A percentile compares a stretch with the other conserved stretches of the same genome.
These are phyloP conservation scores for Sarcophilus harrisii DNA, from an alignment of 2,797 vertebrate genomes.

Conservation along the genomic window DNA sequence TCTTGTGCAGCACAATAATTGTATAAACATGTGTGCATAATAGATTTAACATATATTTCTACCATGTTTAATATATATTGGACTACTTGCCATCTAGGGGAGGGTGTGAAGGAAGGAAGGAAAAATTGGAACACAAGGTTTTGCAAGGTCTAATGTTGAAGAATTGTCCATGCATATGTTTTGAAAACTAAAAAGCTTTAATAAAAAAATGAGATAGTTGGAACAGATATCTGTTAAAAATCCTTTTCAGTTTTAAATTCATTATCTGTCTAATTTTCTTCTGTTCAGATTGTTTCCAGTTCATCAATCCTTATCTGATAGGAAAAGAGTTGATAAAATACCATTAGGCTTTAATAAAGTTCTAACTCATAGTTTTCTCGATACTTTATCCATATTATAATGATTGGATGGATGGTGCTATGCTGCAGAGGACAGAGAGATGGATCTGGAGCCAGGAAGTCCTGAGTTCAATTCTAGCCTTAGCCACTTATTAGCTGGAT, in stretches of 20 bases:
- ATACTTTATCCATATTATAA: background rate
- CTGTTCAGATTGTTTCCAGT: background rate
- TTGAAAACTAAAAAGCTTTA: no score
- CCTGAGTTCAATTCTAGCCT: background rate
- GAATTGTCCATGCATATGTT: no score
- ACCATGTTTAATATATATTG: no score
- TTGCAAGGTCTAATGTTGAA: no score
- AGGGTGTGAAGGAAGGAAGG: no score
- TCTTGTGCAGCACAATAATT: no score
- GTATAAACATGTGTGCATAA: no score
- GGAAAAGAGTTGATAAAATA: background rate
- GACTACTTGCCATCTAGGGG: no score
- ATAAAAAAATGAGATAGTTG: background rate
- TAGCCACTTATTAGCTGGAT: background rate
- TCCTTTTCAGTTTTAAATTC: background rate
- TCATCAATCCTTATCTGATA: background rate
- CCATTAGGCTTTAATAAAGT: background rate
- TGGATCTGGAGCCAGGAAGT: background rate
- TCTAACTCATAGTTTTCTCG: background rate
- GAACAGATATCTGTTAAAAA: background rate
- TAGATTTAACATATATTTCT: no score
- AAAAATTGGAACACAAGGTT: no score
- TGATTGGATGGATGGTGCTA: background rate
- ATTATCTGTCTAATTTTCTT: background rate
- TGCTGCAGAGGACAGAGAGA: background rate